Evolutionary conservation across 2,888 invertebrate species (phyloP), one percentile per base, ranked within the genome.

Genomic region (Chrysolina oricalcia): DNA sequence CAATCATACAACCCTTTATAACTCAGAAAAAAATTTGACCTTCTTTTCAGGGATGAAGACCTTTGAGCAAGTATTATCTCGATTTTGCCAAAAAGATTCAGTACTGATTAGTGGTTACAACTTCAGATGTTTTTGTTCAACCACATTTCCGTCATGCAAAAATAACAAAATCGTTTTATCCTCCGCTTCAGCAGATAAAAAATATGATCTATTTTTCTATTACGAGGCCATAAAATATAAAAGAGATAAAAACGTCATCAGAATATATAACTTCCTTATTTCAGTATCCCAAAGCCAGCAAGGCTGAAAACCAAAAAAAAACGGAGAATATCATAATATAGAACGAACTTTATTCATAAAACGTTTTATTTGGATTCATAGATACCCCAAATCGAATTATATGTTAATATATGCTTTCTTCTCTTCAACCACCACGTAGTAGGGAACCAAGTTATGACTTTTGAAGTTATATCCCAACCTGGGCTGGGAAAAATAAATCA

Each of bases 401-500:
- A 76, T 77, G 74, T 77, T 75, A 79, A 79, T 73, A 72, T 77
- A 74, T 74, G 77, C 74, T 59, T 71, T 69, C 74, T 72, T 70
- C 72, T 43, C 62, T 59, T 27, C 68, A 53, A 59, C 43, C 35
- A 21, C 72, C 56, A 70, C 70, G 68, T 53, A 53, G 62, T 41
- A 41, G 70, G 67, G 71, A 78, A 72, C 75, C 46, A 65, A 78
- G 72, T 75, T 75, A 78, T 74, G 75, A 72, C 69, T 65, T 62
- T 56, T 46, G 27, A 74, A 78, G 72, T 75, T 70, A 72, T 70
- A 72, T 43, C 74, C 77, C 74, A 71, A 59, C 59, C 59, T 59
- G 59, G 27, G 59, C 59, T 59, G 59, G 15, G 74, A 73, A 77
- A 80, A 76, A 82, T 82, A 82, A 82, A 82, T 82, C 82, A 80